These are phyloP conservation scores for Sakesphorus luctuosus DNA, from an alignment of 2,113 vertebrate genomes.

Conservation along the genomic window DNA sequence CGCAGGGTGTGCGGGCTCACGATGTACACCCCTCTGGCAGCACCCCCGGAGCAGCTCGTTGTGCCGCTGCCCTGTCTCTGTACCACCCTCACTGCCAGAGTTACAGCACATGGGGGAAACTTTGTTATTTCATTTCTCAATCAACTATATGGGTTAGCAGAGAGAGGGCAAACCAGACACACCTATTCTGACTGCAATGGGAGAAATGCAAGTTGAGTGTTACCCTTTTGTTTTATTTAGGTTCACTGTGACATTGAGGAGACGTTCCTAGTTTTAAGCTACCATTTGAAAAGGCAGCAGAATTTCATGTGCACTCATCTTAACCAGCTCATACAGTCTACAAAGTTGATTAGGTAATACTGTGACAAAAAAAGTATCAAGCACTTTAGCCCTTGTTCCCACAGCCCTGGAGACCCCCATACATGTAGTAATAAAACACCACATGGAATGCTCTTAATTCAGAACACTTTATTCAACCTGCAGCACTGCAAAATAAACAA, in stretches of 20 bases:
- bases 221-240: neutral
- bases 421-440: neutral
- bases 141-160: neutral
- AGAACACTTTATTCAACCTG: neutral
- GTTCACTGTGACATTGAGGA: neutral
- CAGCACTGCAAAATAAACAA: neutral
- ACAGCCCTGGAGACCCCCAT: neutral
- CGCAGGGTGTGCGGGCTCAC: accelerated
- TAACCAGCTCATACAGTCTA: neutral
- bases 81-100: neutral
- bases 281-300: neutral
- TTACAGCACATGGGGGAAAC: neutral
- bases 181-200: neutral
- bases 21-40: accelerated
- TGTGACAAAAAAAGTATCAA: neutral
- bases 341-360: neutral
- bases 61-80: accelerated
- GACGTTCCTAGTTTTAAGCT: neutral
- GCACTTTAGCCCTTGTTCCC: neutral
- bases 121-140: neutral
- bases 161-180: neutral
- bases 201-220: neutral
- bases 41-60: neutral
- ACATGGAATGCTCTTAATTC: neutral
- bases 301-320: neutral